Evolutionary conservation across 1,140 invertebrate species (phyloP), one percentile per base, ranked within the genome.

Genomic region (Idris sp.): DNA sequence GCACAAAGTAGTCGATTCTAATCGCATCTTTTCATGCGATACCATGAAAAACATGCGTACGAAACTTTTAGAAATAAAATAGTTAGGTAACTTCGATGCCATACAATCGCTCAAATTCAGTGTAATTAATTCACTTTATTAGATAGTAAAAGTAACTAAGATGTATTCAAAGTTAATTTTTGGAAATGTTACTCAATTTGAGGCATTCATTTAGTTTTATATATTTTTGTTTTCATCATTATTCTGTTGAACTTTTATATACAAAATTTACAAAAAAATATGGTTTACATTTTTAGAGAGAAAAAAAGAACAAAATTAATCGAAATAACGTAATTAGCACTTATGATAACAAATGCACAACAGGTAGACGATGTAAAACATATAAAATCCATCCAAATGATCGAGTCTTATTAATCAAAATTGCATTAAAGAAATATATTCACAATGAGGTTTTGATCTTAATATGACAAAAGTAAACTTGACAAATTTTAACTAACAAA

Each of bases 71-170:
- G 65, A 44, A 44, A 43, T 73, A 73, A 36, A 59, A 38, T 75
- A 69, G 65, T 59, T 76, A 69, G 64, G 51, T 78, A 81, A 81
- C 67, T 80, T 78, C 62, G 75, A 79, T 79, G 76, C 76, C 78
- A 81, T 84, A 77, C 80, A 82, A 81, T 79, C 82, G 81, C 80
- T 84, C 82, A 81, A 84, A 81, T 78, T 82, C 75, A 78, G 56
- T 79, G 78, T 84, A 82, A 81, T 81, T 80, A 79, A 75, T 80
- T 79, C 68, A 71, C 41, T 33, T 61, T 76, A 68, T 62, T 80
- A 76, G 76, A 48, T 76, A 68, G 49, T 67, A 51, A 56, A 64
- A 19, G 51, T 53, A 31, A 58, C 58, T 68, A 48, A 44, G 36
- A 36, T 38, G 46, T 65, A 58, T 46, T 62, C 33, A 15, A 35